Evolutionary conservation across 2,888 invertebrate species (phyloP).

Genomic region (Acrocyrtus sp.): DNA sequence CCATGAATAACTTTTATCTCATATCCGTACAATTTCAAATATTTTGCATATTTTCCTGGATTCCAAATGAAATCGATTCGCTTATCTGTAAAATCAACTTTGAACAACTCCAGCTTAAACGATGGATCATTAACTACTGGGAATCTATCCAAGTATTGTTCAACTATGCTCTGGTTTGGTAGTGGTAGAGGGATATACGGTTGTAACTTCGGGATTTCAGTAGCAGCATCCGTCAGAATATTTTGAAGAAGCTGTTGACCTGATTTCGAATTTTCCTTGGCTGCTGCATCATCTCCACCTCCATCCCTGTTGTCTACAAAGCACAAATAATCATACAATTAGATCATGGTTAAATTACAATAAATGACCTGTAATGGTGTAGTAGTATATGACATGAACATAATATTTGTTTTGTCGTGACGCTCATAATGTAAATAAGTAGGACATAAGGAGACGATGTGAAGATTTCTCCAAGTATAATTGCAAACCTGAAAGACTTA

Average conservation of each 20-base stretch:
- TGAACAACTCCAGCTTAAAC: conserved; percentile 20
- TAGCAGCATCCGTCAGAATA: no score
- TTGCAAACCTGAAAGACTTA: neutral
- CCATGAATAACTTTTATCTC: conserved; percentile 53
- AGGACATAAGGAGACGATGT: neutral
- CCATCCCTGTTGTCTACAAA: no score
- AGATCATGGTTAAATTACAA: no score
- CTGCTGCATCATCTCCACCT: no score
- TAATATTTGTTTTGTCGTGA: neutral
- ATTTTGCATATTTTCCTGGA: conserved; percentile 55
- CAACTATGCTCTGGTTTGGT: conserved; percentile 42
- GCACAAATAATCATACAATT: no score
- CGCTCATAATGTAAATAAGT: no score
- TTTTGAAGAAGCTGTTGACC: no score
- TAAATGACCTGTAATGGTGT: no score
- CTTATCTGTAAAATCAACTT: conserved; percentile 31
- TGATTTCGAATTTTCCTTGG: no score
- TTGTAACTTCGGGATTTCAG: conserved; percentile 21
- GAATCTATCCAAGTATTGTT: conserved; percentile 29
- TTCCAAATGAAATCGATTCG: conserved; percentile 59
- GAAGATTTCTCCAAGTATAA: neutral
- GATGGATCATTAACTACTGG: conserved; percentile 35
- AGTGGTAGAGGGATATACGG: conserved; percentile 25
- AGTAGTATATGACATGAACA: no score
- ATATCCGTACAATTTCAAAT: conserved; percentile 46